Conservation (phyloP, 2,113 vertebrate species). For the Psephotus haematonotus region DNA sequence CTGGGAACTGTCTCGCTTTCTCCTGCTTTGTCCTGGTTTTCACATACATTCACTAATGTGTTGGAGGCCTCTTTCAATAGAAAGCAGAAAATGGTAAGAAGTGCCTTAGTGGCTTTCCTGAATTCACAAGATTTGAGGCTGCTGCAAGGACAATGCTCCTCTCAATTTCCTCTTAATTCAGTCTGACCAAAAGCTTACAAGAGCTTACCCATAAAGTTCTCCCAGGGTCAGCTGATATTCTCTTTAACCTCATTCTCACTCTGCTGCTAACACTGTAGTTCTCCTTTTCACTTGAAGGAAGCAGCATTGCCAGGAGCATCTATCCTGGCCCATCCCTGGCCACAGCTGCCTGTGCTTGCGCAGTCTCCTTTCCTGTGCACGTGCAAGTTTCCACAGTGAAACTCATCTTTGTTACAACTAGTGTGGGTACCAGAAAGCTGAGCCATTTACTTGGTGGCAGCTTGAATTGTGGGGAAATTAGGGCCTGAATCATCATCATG, state of each 20-base stretch:
- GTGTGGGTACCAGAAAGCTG: neutral
- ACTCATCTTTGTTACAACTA: neutral
- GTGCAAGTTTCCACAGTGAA: neutral
- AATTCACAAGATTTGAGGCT: neutral
- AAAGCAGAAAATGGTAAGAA: neutral
- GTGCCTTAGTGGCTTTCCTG: neutral
- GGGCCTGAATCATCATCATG: neutral
- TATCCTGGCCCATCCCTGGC: neutral
- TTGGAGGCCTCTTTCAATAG: neutral
- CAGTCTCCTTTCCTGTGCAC: neutral
- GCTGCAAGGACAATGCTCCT: neutral
- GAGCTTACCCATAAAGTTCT: neutral
- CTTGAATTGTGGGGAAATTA: neutral
- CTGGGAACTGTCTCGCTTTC: neutral
- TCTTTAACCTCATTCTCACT: neutral
- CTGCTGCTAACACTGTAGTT: neutral
- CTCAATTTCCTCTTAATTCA: neutral
- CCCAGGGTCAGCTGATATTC: neutral
- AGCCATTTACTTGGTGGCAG: neutral
- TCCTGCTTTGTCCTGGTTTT: neutral
- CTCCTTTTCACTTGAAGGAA: neutral
- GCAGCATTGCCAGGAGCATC: neutral
- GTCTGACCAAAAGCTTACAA: neutral
- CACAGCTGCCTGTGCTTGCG: neutral
- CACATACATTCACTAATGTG: fast-evolving